Evolutionary conservation across 1,140 invertebrate genomes (phyloP), one percentile per base, ranked within the genome.

Genomic region (Drosophila carrolli): DNA sequence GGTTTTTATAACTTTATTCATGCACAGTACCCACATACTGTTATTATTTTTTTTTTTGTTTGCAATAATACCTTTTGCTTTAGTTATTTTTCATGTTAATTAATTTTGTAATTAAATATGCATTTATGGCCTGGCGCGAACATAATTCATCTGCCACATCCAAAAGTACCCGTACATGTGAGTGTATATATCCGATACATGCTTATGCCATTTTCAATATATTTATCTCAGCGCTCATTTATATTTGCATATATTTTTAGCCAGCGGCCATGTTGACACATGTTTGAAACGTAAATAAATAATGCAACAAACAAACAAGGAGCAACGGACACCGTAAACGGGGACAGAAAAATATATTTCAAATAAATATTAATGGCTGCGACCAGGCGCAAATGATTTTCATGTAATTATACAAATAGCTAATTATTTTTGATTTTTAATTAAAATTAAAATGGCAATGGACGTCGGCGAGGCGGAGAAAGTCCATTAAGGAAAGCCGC

Each of bases 281-380:
- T 89, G 84, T 88, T 88, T 88, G 84, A 88, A 90, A 84, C 88
- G 80, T 84, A 89, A 84, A 89, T 88, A 88, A 88, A 88, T 88
- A 89, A 89, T 86, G 70, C 82, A 75, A 65, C 63, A 60, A 68
- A 50, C 70, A 59, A 76, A 73, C 54, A 55, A 47, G 59, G 44
- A 57, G 46, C 57, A 58, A 43, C 29, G 56, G 32, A 59, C 16
- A 14, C 35, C 9, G 40, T 16, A 4, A 13, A 11, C 19, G 13
- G 50, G 29, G 29, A 50, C 19, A 5, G 46, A 29, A 40, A 40
- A 66, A 76, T 47, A 62, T 62, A 72, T 73, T 71, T 54, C 74
- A 78, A 73, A 88, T 89, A 89, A 88, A 88, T 88, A 88, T 89
- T 90, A 84, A 88, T 89, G 80, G 67, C 73, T 61, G 67, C 74